Percentiles rank a stretch among this genome's conserved stretches.
These are phyloP conservation scores for Endotricha flammealis DNA, from an alignment of 2,888 invertebrate genomes.

Conservation along the genomic window DNA sequence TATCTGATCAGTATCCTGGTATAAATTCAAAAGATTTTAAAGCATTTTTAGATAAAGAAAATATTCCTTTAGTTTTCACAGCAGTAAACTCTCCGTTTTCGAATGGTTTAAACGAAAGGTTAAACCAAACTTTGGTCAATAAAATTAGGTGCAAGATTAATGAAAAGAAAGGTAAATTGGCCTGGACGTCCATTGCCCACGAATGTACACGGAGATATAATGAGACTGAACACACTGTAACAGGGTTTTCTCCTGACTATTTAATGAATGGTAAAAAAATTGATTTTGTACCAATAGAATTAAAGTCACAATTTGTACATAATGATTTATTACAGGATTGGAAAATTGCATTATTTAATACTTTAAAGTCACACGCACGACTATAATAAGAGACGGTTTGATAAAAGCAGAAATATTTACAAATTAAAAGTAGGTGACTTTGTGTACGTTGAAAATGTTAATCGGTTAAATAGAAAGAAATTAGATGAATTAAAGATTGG, in stretches of 20 bases:
- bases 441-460: conserved; percentile 30
- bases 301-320: conserved; percentile 12
- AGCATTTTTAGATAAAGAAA: no score
- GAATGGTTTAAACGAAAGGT: no score
- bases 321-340: conserved; percentile 17
- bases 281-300: conserved; percentile 15
- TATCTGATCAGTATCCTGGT: conserved; percentile 16
- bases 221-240: conserved; percentile 13
- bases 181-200: no score
- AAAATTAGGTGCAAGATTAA: no score
- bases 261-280: conserved; percentile 24
- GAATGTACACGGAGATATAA: conserved; percentile 2
- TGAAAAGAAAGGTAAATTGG: no score
- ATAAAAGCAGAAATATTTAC: no score
- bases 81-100: neutral
- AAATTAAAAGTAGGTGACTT: conserved; percentile 23
- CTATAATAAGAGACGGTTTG: conserved; percentile 22
- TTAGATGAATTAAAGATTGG: conserved; percentile 28
- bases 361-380: conserved; percentile 20
- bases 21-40: conserved; percentile 12
- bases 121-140: no score
- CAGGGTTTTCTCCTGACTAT: conserved; percentile 23
- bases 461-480: conserved; percentile 28
- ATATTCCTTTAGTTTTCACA: neutral
- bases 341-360: conserved; percentile 22